Conservation (phyloP, 2,888 invertebrate genomes). For the Mimumesa dahlbomi region DNA sequence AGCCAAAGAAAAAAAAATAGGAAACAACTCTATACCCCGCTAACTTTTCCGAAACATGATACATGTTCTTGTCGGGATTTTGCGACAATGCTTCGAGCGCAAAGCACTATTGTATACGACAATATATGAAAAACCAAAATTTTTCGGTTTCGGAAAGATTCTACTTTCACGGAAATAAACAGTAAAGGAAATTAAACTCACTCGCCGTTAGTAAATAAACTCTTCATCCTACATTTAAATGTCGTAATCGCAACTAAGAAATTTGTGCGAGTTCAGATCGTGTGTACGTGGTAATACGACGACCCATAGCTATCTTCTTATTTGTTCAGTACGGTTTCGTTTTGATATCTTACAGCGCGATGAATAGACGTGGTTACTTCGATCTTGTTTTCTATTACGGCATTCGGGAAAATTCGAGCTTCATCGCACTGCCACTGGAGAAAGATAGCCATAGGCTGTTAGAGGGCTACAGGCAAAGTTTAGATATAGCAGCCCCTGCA, state of each 20-base stretch:
- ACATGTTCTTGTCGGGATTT: constrained; percentile 3
- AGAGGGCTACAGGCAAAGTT: constrained; percentile 70
- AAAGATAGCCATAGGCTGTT: constrained; percentile 68
- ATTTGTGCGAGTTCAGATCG: constrained; percentile 43
- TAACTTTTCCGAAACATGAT: not conserved
- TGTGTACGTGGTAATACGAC: constrained; percentile 57
- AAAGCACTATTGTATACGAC: not conserved
- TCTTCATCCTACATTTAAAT: constrained; percentile 39
- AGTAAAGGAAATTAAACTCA: constrained; percentile 34
- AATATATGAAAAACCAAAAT: not conserved
- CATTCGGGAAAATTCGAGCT: constrained; percentile 55
- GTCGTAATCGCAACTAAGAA: constrained; percentile 33
- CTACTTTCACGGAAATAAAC: constrained; percentile 35
- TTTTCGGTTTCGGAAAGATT: not conserved
- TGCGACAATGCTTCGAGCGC: constrained; percentile 18
- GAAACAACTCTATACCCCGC: constrained; percentile 4
- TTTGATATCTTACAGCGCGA: constrained; percentile 49
- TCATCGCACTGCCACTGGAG: constrained; percentile 57
- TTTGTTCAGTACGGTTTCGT: constrained; percentile 49
- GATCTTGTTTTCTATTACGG: constrained; percentile 49
- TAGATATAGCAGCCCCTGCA: constrained; percentile 67
- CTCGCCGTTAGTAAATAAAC: constrained; percentile 37
- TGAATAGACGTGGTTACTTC: constrained; percentile 47
- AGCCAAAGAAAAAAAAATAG: constrained; percentile 10
- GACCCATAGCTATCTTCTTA: constrained; percentile 69